A percentile compares a stretch with the other conserved stretches of the same genome.
phyloP scores from a whole-genome alignment of 2,113 vertebrate genomes.

The Vulpes lagopus region DNA sequence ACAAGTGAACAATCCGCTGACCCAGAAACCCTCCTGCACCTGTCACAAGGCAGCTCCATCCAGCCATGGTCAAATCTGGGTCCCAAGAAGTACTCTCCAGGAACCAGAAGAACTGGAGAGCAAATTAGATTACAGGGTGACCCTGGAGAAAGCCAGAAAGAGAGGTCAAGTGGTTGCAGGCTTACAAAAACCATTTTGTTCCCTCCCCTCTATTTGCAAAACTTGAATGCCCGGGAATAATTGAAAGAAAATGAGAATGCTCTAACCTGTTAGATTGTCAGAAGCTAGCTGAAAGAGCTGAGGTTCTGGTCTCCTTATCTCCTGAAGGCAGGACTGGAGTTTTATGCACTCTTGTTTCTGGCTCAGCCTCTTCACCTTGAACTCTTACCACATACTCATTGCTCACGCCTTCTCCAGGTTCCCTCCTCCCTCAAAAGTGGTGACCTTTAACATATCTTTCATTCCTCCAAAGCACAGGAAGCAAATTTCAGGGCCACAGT shows the following conservation, averaged over 20 bases:
- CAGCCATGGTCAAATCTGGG: constrained; percentile 86
- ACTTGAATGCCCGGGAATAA: neutral
- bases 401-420: neutral
- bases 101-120: neutral
- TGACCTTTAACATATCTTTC: neutral
- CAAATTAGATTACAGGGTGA: neutral
- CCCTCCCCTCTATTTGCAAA: neutral
- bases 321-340: neutral
- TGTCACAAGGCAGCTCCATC: constrained; percentile 93
- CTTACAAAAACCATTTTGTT: neutral
- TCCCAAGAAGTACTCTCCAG: fast-evolving
- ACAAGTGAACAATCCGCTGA: constrained; percentile 87
- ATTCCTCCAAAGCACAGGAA: neutral
- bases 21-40: constrained; percentile 96
- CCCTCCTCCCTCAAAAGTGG: neutral
- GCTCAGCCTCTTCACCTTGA: neutral
- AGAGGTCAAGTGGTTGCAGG: neutral
- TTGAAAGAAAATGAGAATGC: neutral
- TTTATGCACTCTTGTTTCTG: neutral
- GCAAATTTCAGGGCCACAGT: neutral
- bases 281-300: neutral
- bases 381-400: neutral
- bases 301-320: neutral
- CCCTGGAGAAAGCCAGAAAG: neutral
- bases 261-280: neutral